phyloP scores from a whole-genome alignment of 2,113 vertebrate genomes.

The Stigmatopora argus region DNA sequence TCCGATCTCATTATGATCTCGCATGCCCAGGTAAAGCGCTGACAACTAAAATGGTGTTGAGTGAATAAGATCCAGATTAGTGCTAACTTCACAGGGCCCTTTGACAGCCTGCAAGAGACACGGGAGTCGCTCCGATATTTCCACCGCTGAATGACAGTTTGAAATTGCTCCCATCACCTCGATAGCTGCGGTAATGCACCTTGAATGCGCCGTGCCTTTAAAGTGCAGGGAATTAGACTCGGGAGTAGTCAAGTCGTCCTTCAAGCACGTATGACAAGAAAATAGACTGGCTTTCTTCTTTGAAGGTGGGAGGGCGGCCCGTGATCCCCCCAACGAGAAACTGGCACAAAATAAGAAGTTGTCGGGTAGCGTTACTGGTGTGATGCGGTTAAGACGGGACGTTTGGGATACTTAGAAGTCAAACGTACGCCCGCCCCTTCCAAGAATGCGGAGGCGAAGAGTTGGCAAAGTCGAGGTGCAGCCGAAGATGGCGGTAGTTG shows the following conservation, averaged over 20 bases:
- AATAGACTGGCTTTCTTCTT: constrained; percentile 62
- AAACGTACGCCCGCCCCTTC: constrained; percentile 26
- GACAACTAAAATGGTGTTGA: constrained; percentile 55
- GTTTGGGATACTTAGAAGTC: constrained; percentile 63
- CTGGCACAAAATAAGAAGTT: constrained; percentile 57
- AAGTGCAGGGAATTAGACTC: constrained; percentile 67
- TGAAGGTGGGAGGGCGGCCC: constrained; percentile 34
- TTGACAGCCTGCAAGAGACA: constrained; percentile 55
- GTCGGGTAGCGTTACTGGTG: constrained; percentile 65
- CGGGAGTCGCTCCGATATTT: constrained; percentile 56
- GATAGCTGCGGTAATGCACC: constrained; percentile 64
- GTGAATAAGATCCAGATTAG: constrained; percentile 60
- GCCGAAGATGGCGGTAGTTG: constrained; percentile 47
- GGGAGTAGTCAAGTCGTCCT: constrained; percentile 52
- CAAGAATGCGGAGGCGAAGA: constrained; percentile 39
- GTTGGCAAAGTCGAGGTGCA: constrained; percentile 62
- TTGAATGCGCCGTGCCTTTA: constrained; percentile 61
- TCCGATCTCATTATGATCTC: constrained; percentile 35
- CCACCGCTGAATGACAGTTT: constrained; percentile 57
- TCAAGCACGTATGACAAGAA: constrained; percentile 66
- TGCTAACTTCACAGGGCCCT: constrained; percentile 42
- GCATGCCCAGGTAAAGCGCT: constrained; percentile 36
- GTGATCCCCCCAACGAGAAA: constrained; percentile 25
- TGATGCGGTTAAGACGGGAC: constrained; percentile 62
- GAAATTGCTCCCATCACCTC: constrained; percentile 67